phyloP scores from a whole-genome alignment of 2,797 vertebrate species.

The Apodemus agrarius region DNA sequence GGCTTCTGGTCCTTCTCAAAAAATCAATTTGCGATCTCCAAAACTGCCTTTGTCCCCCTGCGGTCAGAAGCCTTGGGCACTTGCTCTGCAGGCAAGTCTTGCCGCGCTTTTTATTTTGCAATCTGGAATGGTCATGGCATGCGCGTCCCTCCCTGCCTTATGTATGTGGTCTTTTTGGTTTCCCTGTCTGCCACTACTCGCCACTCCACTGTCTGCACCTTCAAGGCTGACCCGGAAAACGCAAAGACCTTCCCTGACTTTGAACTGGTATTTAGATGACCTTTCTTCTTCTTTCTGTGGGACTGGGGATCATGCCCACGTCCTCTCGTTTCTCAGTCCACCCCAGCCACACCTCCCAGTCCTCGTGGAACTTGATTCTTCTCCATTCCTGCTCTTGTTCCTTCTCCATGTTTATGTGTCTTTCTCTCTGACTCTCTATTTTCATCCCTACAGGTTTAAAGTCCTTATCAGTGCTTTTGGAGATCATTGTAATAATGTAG shows the following conservation, averaged over 20 bases:
- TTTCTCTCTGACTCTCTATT: neutral
- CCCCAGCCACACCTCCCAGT: neutral
- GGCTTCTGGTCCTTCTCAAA: neutral
- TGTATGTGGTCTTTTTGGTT: rapidly evolving
- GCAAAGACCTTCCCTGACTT: neutral
- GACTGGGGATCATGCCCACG: neutral
- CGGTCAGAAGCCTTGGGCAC: neutral
- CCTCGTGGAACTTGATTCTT: neutral
- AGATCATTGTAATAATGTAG: neutral
- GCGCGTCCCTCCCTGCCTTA: neutral
- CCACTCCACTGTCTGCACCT: too few relatives aligned
- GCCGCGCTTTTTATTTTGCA: neutral
- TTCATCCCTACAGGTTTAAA: neutral
- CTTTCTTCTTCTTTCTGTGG: neutral
- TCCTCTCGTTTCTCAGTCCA: neutral
- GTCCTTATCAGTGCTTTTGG: neutral
- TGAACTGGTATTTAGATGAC: neutral
- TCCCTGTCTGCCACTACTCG: neutral
- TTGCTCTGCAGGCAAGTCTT: neutral
- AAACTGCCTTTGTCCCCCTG: neutral
- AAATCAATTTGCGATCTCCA: neutral
- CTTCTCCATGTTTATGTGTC: neutral
- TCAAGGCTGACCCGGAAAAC: neutral
- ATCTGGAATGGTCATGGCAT: neutral
- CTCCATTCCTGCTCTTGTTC: neutral